A percentile compares a stretch with the other conserved stretches of the same genome.
These are phyloP conservation scores for Struthidea cinerea DNA, from an alignment of 2,113 vertebrate genomes.

Conservation along the genomic window DNA sequence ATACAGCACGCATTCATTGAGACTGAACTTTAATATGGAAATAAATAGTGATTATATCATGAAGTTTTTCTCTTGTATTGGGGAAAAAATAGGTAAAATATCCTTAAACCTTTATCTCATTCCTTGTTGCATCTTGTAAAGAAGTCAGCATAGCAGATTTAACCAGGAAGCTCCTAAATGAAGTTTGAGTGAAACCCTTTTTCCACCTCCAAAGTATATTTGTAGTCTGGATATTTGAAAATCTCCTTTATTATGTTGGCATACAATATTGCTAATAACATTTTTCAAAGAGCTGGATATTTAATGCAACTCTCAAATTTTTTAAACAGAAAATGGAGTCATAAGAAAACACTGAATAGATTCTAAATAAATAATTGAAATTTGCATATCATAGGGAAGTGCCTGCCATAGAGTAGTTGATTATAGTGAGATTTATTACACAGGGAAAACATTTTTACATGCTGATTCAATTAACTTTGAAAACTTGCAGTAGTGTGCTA, in stretches of 20 bases:
- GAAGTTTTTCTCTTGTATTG: not conserved
- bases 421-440: conserved; percentile 32
- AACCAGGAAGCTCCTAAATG: not conserved
- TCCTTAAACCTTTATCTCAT: not conserved
- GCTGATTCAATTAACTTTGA: conserved; percentile 36
- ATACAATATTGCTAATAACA: not conserved
- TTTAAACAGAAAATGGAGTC: not conserved
- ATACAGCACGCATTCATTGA: not conserved
- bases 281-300: not conserved
- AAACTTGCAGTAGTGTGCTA: not conserved
- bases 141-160: not conserved
- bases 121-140: not conserved
- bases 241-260: not conserved
- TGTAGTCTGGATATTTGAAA: not conserved
- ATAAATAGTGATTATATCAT: not conserved
- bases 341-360: conserved; percentile 7
- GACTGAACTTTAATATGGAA: not conserved
- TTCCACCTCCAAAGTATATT: not conserved
- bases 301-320: not conserved
- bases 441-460: conserved; percentile 17
- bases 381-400: conserved; percentile 33
- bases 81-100: not conserved
- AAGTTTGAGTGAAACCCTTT: not conserved
- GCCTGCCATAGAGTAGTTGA: not conserved
- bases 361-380: conserved; percentile 47